These are phyloP conservation scores for Steinernema feltiae DNA, from an alignment of 1,140 invertebrate species.

Conservation along the genomic window DNA sequence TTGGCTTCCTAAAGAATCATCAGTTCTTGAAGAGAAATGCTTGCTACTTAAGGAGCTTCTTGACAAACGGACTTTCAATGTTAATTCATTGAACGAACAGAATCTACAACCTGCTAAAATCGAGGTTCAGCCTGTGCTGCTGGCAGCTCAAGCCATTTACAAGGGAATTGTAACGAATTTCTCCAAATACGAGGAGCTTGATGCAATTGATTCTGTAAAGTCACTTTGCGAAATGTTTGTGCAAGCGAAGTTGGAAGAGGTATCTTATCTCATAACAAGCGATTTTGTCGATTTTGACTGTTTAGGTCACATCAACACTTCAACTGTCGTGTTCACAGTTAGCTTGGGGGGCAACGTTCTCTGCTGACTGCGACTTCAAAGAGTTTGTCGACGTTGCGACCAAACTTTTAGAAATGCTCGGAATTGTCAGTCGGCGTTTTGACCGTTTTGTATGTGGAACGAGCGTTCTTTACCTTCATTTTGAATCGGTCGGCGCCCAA, in stretches of 20 bases:
- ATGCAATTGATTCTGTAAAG: background rate
- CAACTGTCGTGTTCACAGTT: background rate
- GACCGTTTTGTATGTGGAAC: conserved; percentile 3
- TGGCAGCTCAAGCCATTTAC: conserved; percentile 26
- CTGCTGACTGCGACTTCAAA: background rate
- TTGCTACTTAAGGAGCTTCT: background rate
- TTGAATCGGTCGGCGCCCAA: conserved; percentile 24
- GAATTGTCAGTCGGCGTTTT: background rate
- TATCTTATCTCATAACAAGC: background rate
- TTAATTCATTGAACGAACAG: background rate
- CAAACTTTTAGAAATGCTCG: conserved; percentile 4
- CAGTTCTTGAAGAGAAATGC: background rate
- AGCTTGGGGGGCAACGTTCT: background rate
- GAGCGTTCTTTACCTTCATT: conserved; percentile 24
- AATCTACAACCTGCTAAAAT: background rate
- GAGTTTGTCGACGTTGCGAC: background rate
- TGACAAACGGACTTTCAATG: background rate
- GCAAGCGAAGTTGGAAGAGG: background rate
- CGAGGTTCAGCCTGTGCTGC: conserved; percentile 3
- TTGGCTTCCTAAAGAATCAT: background rate
- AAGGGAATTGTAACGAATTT: conserved; percentile 10
- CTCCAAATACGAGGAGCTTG: background rate
- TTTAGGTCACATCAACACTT: background rate
- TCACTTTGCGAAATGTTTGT: background rate
- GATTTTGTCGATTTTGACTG: background rate